Conservation (phyloP, 2,113 vertebrate genomes). For the Callocephalon fimbriatum region DNA sequence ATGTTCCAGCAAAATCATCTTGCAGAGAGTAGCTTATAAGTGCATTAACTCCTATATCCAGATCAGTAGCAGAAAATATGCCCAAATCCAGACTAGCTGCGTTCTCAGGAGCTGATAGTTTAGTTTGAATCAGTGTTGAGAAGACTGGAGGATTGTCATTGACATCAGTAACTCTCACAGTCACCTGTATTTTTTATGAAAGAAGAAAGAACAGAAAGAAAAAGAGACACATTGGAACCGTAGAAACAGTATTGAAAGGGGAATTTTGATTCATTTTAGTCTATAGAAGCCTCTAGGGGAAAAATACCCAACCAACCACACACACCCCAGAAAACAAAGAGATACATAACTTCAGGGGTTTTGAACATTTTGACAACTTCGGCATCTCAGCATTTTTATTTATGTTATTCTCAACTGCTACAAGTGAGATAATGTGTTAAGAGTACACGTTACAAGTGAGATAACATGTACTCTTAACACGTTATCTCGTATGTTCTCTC, state of each 20-base stretch:
- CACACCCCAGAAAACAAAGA: background rate
- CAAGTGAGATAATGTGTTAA: background rate
- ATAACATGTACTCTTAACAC: background rate
- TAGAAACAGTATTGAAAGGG: background rate
- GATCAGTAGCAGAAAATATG: constrained; percentile 52
- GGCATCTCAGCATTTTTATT: background rate
- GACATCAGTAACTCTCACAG: constrained; percentile 37
- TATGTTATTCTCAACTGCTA: background rate
- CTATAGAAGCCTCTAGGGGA: background rate
- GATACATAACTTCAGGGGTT: background rate
- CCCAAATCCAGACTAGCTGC: constrained; percentile 17
- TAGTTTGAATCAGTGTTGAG: constrained; percentile 5
- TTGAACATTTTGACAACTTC: background rate
- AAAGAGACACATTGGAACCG: background rate
- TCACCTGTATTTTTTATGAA: constrained; percentile 15
- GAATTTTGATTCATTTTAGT: background rate
- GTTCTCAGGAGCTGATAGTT: constrained; percentile 55
- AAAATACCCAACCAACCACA: background rate
- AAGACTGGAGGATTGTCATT: constrained; percentile 70
- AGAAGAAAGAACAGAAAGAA: no score
- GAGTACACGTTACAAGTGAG: background rate
- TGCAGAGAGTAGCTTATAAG: constrained; percentile 52
- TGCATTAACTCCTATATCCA: constrained; percentile 49
- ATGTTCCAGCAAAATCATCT: constrained; percentile 43
- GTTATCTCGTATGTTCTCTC: background rate